Evolutionary conservation across 2,888 invertebrate species (phyloP), one percentile per base, ranked within the genome.

Genomic region (Theretra japonica): DNA sequence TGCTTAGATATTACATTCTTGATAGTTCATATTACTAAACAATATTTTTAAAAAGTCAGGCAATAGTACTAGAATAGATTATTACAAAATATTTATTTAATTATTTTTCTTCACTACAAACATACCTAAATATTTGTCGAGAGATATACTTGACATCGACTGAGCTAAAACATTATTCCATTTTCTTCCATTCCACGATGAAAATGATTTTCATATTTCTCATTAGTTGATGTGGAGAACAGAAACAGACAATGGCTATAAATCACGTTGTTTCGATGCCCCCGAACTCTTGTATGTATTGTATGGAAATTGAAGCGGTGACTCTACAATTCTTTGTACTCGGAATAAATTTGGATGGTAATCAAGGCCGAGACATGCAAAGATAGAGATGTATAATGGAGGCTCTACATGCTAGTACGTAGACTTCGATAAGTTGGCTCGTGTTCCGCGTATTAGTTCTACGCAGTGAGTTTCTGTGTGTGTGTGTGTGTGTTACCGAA

Each of bases 281-380:
- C 15, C 15, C 58, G 25, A 11, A 57, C 21, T 57, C 21, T 62
- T 33, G 33, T 60, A 41, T 62, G 65, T 65, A 65, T 65, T 17
- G 65, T 48, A 65, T 65, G 65, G 65, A 65, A 65, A 65, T 65
- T 21, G 41, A 48, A 65, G 23, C 48, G 65, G 23, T 65, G 65
- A 65, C 65, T 48, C 65, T 6, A 48, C 65, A 48, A 17, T 65
- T 17, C 48, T 48, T 33, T 48, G 41, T 53, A 53, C 58, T 17
- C 23, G 23, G 48, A 65, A 65, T 65, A 65, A 41, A 65, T 65
- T 65, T 48, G 65, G 41, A 65, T 48, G 6, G 65, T 23, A 65
- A 65, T 48, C 65, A 65, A 65, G 65, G 48, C 23, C 41, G n/a
- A 30, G 30, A 60, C 48, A 65, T 23, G 48, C 23, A 11, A 62